Evolutionary conservation across 2,888 invertebrate species (phyloP), one percentile per base, ranked within the genome.

Genomic region (Cyrtodaria siliqua): DNA sequence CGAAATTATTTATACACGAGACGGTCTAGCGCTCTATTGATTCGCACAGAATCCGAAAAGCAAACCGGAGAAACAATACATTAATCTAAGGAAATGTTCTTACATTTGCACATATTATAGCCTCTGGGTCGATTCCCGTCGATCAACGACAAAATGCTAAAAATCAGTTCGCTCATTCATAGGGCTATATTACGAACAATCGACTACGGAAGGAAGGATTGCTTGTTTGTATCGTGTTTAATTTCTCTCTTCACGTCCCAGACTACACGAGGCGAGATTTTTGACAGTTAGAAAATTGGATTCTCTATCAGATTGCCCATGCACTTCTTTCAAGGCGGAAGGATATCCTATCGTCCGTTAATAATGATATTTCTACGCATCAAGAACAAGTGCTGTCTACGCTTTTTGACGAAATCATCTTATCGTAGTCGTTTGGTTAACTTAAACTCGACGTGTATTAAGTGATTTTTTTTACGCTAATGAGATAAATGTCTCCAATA

Each of bases 281-380:
- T 83, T 86, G 86, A 86, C 84, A 87, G 83, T 70, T 85, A 85
- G 87, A 87, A 88, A 87, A 89, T 89, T 89, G 88, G 88, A 89
- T 89, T 89, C 85, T 82, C 78, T 79, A 84, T 79, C 80, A 74
- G 79, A 81, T 78, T 66, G 57, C 47, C 57, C 20, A 60, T 67
- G 60, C 66, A 55, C 56, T 61, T 53, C 42, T 44, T 68, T 73
- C 44, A 69, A 49, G 52, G 68, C 72, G 69, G 75, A 78, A 78
- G 63, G 67, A 64, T 69, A 55, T 72, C 64, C 55, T 64, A 70
- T 77, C 76, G 74, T 44, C 67, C 73, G 72, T 77, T 70, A 81
- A 77, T 77, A 71, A 77, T 71, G 72, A 69, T 78, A 75, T 78
- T 81, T 68, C 78, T 72, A 60, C 75, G 78, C 81, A 62, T 57